Conservation (phyloP, 2,797 vertebrate species). For the Babyrousa celebensis region DNA sequence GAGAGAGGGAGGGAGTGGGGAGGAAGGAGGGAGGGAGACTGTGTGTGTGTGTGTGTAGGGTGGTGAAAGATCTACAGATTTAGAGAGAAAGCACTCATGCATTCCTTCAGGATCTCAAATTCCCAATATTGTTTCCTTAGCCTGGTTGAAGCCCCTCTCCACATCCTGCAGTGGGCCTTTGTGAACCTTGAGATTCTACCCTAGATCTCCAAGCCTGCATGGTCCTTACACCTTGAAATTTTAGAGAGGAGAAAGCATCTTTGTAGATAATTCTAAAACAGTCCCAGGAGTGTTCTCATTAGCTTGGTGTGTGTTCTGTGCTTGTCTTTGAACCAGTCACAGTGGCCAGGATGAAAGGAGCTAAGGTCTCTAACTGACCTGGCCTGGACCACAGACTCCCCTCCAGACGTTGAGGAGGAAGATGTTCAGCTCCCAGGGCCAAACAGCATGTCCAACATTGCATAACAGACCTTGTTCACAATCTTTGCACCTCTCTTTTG, state of each 20-base stretch:
- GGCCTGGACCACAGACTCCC: neutral
- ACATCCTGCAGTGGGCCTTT: neutral
- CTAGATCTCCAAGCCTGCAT: neutral
- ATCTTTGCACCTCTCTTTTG: neutral
- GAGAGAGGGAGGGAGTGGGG: no score
- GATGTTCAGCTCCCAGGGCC: neutral
- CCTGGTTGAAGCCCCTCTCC: neutral
- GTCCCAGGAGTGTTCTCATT: neutral
- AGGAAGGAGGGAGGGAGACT: neutral
- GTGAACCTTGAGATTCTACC: neutral
- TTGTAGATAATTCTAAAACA: neutral
- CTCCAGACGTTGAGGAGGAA: neutral
- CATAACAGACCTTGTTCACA: neutral
- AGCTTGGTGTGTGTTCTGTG: neutral
- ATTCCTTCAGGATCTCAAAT: neutral
- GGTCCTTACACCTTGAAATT: neutral
- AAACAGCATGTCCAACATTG: neutral
- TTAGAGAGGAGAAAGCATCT: neutral
- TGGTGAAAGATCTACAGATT: neutral
- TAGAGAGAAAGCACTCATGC: neutral
- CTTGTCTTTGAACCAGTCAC: conserved; percentile 1
- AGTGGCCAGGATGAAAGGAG: neutral
- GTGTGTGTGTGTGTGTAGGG: neutral
- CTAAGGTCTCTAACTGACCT: neutral
- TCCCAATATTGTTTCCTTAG: neutral